Percentiles rank a stretch among this genome's conserved stretches.
Evolutionary conservation across 2,113 vertebrate genomes (phyloP).

Genomic region (Microtus oregoni): DNA sequence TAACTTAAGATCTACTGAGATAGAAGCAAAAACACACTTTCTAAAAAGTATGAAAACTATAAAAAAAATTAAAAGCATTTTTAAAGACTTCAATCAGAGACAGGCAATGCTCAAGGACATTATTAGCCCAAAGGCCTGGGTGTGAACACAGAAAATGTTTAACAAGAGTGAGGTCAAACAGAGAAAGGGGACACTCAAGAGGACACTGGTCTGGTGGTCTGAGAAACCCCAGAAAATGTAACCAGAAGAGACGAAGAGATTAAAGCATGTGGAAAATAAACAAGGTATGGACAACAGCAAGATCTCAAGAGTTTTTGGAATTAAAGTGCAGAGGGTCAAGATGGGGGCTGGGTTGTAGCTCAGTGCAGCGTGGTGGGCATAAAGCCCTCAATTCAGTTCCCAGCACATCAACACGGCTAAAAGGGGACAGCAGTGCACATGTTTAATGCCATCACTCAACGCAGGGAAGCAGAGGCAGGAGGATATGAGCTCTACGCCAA

Average conservation of each 20-base stretch:
- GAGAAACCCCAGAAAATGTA: constrained; percentile 17
- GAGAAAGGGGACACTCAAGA: neutral
- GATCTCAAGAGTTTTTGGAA: neutral
- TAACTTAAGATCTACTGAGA: neutral
- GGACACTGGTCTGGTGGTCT: neutral
- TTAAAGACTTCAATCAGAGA: neutral
- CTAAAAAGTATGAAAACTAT: neutral
- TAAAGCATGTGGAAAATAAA: constrained; percentile 29
- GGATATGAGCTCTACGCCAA: neutral
- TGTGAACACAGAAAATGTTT: constrained; percentile 42
- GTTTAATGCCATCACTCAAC: neutral
- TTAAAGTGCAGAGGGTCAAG: neutral
- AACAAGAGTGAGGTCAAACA: constrained; percentile 33
- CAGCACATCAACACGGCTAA: neutral
- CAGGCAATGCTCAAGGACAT: neutral
- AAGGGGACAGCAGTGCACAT: neutral
- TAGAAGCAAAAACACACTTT: constrained; percentile 20
- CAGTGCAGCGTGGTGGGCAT: neutral
- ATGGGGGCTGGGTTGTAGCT: neutral
- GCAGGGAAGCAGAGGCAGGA: neutral
- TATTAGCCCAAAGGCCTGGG: constrained; percentile 1
- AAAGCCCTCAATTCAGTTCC: neutral
- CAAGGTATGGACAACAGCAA: neutral
- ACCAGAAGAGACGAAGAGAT: constrained; percentile 11
- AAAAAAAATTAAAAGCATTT: neutral